Percentiles rank a stretch among this genome's conserved stretches.
phyloP scores from a whole-genome alignment of 2,797 vertebrate genomes.

The Diplodus puntazzo region DNA sequence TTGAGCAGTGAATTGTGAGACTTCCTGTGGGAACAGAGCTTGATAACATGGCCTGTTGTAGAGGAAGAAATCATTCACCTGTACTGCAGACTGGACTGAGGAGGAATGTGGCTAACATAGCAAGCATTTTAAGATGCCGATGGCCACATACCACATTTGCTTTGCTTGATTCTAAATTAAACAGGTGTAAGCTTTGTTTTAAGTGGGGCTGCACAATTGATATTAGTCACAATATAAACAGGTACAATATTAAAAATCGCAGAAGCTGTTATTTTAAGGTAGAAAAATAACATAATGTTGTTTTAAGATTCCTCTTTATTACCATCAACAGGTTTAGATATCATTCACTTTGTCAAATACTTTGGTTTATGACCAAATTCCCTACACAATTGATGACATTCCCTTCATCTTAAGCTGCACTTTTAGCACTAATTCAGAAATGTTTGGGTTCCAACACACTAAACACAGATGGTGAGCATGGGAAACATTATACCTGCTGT shows the following conservation, averaged over 20 bases:
- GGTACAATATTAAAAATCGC: too few relatives aligned
- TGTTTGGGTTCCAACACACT: neutral
- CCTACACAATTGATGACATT: neutral
- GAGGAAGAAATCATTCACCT: slow-evolving; percentile 11
- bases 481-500: neutral
- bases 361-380: neutral
- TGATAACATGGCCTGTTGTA: slow-evolving; percentile 29
- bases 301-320: too few relatives aligned
- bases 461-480: neutral
- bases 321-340: too few relatives aligned
- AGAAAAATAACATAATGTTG: too few relatives aligned
- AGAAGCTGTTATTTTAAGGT: too few relatives aligned
- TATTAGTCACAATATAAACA: too few relatives aligned
- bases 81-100: slow-evolving; percentile 15
- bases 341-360: too few relatives aligned
- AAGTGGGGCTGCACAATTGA: too few relatives aligned
- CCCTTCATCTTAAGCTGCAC: neutral
- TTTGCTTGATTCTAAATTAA: neutral
- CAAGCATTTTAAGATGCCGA: too few relatives aligned
- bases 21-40: slow-evolving; percentile 73
- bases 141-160: neutral
- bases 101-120: neutral
- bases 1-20: slow-evolving; percentile 35
- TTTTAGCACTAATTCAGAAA: neutral
- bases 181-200: neutral